Base-by-base conservation (phyloP, 2,797 vertebrate species). In the Hyperoplus immaculatus region DNA sequence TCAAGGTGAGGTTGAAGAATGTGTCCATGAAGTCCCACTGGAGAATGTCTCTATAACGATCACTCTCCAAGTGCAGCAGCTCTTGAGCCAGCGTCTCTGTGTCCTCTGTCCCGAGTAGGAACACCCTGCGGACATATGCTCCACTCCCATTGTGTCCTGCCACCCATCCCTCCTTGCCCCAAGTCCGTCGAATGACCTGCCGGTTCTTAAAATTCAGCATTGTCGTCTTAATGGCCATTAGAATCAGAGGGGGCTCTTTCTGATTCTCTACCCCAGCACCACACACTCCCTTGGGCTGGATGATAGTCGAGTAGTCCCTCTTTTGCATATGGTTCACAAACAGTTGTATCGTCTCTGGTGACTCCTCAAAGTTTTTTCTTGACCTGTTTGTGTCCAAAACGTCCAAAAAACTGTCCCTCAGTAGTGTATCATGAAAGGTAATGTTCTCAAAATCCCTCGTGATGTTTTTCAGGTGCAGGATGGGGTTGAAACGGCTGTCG, bases 1-100 rank as follows among this genome's bases (percentile, higher is more conserved):
- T 96, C 70, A 96, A 21, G 0, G 95, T 95, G 43, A 95, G 94
- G 87, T 96, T 96, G 75, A 94, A 95, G 80, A 96, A 95, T 0
- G 93, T 93, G 75, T 96, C 96, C 5, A 59, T 75, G 62, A 96
- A 95, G 81, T 95, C 91, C 95, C 95, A 96, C 83, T 94, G 93
- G 38, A 96, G 77, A 50, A 96, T 92, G 81, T 96, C 95, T 53
- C 84, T 69, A 15, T 94, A 82, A 4, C 0, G 16, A 0, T 47
- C 1, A 70, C 38, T 88, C 80, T 94, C 95, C 4, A 53, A 2
- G 14, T 38, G 21, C 51, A 94, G 49, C 8, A 66, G 10, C 13
- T 74, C 51, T n/a, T 92, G 61, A 16, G 47, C 47, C 5, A 53
- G 3, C 0, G 69, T 57, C 4, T 54, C 13, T 0, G 75, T 43